These are phyloP conservation scores for Drosophila kurseongensis DNA, from an alignment of 1,140 invertebrate species.

Conservation along the genomic window DNA sequence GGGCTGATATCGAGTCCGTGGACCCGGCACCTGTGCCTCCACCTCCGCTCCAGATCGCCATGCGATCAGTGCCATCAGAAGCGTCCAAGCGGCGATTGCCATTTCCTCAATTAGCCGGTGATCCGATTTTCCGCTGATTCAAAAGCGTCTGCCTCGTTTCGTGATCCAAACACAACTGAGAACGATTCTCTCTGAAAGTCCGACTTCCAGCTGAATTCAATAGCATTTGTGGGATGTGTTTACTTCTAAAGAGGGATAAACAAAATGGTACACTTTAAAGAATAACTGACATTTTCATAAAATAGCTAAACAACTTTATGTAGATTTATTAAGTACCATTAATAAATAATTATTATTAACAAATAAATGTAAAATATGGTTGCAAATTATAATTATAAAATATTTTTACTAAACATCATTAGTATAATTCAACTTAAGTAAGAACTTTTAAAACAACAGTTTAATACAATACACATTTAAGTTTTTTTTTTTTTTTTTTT, in stretches of 20 bases:
- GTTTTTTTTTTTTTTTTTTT: not conserved
- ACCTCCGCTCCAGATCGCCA: not conserved
- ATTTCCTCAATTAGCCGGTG: slow-evolving; percentile 33
- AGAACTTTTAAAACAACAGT: too few species aligned
- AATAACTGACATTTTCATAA: not conserved
- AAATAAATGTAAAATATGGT: not conserved
- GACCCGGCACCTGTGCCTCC: slow-evolving; percentile 34
- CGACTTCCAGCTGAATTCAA: not conserved
- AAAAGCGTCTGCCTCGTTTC: slow-evolving; percentile 8
- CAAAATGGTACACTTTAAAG: not conserved
- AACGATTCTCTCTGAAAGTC: not conserved
- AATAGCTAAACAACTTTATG: not conserved
- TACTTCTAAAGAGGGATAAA: not conserved
- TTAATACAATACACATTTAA: too few species aligned
- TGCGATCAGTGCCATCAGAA: slow-evolving; percentile 12
- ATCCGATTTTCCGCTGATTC: not conserved
- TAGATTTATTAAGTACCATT: not conserved
- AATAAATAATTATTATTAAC: too few species aligned
- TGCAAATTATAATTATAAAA: not conserved
- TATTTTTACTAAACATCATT: not conserved
- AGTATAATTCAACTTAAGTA: too few species aligned
- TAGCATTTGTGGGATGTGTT: not conserved
- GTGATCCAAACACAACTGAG: slow-evolving; percentile 28
- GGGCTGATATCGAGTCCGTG: slow-evolving; percentile 86
- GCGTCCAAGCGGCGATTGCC: slow-evolving; percentile 41